Base-by-base conservation (phyloP, 2,113 vertebrate species). In the Clupea harengus region DNA sequence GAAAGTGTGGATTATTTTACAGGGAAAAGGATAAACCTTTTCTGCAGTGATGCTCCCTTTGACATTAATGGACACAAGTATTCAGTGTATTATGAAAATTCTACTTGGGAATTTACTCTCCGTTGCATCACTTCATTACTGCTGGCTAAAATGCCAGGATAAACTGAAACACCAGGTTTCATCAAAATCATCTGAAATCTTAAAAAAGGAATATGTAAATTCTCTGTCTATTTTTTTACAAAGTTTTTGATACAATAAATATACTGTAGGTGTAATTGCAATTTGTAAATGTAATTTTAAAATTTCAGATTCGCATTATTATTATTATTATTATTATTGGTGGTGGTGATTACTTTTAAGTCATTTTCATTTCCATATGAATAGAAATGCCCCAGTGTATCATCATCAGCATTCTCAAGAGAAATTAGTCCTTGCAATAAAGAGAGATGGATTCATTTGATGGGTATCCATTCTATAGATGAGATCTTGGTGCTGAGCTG, bases 211-310 rank as follows among this genome's bases (percentile, higher is more conserved):
- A 72, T 22, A 32, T 72, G 91, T 91, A 91, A 91, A 94, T 92
- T 95, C 94, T 95, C 93, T 90, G 94, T 95, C 94, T 94, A 93
- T 94, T 96, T 96, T 94, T 97, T 95, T 96, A 96, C 94, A 93
- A 93, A 93, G 94, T 94, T 97, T 94, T 94, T 95, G 94, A 97
- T 98, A 97, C 96, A 96, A 92, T 92, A 83, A 49, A 87, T 87
- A 94, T 93, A 92, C 93, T 94, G 93, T 95, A 93, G 90, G 94
- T 94, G 96, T 95, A 95, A 94, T 91, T 93, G 94, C 96, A 92
- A 95, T 97, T 97, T 97, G 92, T 97, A 96, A 89, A 91, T 60
- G 54, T 60, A 60, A 60, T 60, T 60, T 60, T 60, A 22, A 49
- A 49, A 11, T 9, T 13, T 60, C 54, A 94, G 92, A 94, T 94